A percentile compares a stretch with the other conserved stretches of the same genome.
phyloP scores from a whole-genome alignment of 2,113 vertebrate genomes.

The Trogon melanurus region DNA sequence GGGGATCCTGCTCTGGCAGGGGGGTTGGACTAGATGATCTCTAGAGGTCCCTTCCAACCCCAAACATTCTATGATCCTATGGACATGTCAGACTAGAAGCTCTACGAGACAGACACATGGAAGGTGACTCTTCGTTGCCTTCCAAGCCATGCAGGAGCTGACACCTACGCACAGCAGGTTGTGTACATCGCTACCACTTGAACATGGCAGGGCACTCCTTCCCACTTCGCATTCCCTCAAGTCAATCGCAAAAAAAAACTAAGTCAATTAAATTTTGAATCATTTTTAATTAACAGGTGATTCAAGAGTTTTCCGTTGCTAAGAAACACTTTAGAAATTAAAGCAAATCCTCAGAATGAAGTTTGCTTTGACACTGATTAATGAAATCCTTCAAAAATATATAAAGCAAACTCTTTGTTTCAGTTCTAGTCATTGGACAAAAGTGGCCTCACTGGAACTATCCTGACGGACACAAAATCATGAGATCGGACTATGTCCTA shows the following conservation, averaged over 20 bases:
- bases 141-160: not conserved
- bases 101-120: fast-evolving
- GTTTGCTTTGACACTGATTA: not conserved
- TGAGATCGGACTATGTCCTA: not conserved
- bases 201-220: not conserved
- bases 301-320: not conserved
- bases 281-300: not conserved
- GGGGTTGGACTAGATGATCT: too few species aligned
- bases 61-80: too few species aligned
- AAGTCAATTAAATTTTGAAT: not conserved
- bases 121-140: fast-evolving
- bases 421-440: not conserved
- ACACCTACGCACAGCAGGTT: not conserved
- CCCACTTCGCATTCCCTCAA: not conserved
- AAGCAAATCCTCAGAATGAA: not conserved
- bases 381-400: not conserved
- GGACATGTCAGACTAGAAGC: not conserved
- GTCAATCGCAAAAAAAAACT: not conserved
- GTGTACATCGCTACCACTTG: not conserved
- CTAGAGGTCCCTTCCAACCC: too few species aligned
- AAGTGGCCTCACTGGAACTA: not conserved
- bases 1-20: too few species aligned
- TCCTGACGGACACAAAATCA: not conserved
- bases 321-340: not conserved
- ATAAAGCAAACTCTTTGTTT: not conserved